Evolutionary conservation across 2,113 vertebrate genomes (phyloP), one percentile per base, ranked within the genome.

Genomic region (Gymnobelideus leadbeateri): DNA sequence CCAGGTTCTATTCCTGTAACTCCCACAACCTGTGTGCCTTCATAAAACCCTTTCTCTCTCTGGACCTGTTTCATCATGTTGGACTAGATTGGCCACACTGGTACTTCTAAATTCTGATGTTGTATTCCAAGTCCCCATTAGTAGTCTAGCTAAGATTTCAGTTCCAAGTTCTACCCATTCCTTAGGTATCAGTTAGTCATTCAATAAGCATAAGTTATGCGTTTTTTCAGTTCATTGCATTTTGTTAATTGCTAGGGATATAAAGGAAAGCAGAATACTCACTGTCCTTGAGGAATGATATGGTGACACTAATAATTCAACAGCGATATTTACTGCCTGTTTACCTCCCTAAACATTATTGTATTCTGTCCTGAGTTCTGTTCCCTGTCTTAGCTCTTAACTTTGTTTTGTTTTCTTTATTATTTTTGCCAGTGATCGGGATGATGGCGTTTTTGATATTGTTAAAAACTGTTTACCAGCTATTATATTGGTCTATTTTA

Each of bases 401-500:
- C 19, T 84, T 84, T 84, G 19, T 84, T 23, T 2, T 51, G 25
- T 92, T 92, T 93, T 23, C 53, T 93, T n/a, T 96, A 46, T 91
- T 26, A 4, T 28, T 91, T 94, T 49, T 26, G 21, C 37, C 21
- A 31, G 50, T 21, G 37, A 91, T 91, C 49, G 90, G 53, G 84
- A 90, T 90, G 54, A 54, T 91, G 0, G 43, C 50, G 43, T 21
- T 94, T 51, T 93, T 89, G 49, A 84, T 9, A 53, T 91, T 89
- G 89, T 94, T 90, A 37, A 92, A 93, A 57, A 68, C 50, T 52
- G 49, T 25, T 46, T 53, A 21, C 68, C n/a, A 0, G 55, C 37
- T 55, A 4, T 91, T n/a, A 14, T 92, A 53, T 91, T 96, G 52
- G 94, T 68, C 96, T 97, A 43, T 21, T 77, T 46, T 51, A 91